Evolutionary conservation across 2,113 vertebrate species (phyloP), one percentile per base, ranked within the genome.

Genomic region (Atlantisia rogersi): DNA sequence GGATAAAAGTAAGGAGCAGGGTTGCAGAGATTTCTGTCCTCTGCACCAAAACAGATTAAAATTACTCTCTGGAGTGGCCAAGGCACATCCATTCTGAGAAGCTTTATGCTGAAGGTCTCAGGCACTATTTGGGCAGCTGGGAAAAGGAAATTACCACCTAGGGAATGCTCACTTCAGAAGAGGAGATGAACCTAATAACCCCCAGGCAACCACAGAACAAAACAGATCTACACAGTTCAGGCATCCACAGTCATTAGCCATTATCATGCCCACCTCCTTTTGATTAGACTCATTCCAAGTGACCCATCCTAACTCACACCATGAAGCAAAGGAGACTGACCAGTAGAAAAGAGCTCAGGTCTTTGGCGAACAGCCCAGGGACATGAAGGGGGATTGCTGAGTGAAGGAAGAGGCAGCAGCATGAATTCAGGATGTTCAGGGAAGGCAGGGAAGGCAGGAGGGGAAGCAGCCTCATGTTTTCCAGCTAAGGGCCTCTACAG

Each of bases 341-440:
- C 15, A 19, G 26, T 32, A 21, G 12, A 16, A 37, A 67, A 15
- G 18, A 59, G 4, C 9, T 83, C 29, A 28, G 10, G 15, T 77
- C 26, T 50, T 40, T 64, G 40, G 11, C 21, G 42, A 12, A 14
- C 19, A 25, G 32, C 8, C 24, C 20, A 48, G 29, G 9, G 25
- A 2, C 9, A 28, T 3, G 14, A 55, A 44, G 4, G 2, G 15
- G 70, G 29, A 31, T 1, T 58, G 13, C 9, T 35, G 31, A 31
- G 26, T 8, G 4, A 65, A 63, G 15, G 3, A 75, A 16, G 12
- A 76, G 24, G 22, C 24, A 50, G 46, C 9, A 50, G 12, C 0
- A 3, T 20, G 29, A 71, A 12, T 18, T 56, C 0, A 0, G 20
- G 8, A 22, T 15, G 16, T 13, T 26, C 6, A 26, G 5, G 15